Conservation (phyloP, 1,140 invertebrate genomes). For the Leptopilina clavipes region DNA sequence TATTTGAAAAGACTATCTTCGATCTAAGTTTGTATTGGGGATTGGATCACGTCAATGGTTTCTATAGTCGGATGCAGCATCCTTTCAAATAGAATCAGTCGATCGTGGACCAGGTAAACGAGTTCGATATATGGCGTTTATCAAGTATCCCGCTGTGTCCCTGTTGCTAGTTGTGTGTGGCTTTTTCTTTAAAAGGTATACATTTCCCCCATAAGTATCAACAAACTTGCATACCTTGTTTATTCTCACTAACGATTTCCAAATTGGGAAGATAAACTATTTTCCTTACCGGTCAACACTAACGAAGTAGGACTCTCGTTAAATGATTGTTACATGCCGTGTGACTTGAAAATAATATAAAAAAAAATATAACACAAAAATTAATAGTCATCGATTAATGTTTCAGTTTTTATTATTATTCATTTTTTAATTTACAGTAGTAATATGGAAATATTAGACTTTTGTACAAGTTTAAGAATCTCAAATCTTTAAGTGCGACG, state of each 20-base stretch:
- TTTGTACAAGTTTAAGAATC: too few species aligned
- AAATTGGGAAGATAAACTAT: conserved; percentile 6
- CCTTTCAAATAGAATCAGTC: conserved; percentile 37
- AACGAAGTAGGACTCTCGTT: conserved; percentile 24
- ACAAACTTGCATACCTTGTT: conserved; percentile 28
- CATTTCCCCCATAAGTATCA: conserved; percentile 39
- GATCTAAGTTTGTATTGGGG: background rate
- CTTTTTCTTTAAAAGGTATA: conserved; percentile 41
- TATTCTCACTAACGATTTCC: conserved; percentile 30
- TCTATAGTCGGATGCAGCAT: background rate
- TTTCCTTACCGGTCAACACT: conserved; percentile 6
- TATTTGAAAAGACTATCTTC: background rate
- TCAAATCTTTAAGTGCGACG: too few species aligned
- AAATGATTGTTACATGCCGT: background rate
- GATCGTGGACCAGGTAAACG: conserved; percentile 44
- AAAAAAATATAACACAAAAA: too few species aligned
- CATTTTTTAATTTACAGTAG: too few species aligned
- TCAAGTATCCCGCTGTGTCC: conserved; percentile 16
- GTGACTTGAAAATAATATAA: background rate
- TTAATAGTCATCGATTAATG: too few species aligned
- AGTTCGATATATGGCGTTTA: conserved; percentile 37
- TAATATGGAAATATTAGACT: too few species aligned
- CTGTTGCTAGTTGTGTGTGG: conserved; percentile 15
- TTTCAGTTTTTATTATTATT: too few species aligned
- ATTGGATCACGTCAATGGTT: background rate